Base-by-base conservation (phyloP, 2,888 invertebrate species). In the Noctua comes region DNA sequence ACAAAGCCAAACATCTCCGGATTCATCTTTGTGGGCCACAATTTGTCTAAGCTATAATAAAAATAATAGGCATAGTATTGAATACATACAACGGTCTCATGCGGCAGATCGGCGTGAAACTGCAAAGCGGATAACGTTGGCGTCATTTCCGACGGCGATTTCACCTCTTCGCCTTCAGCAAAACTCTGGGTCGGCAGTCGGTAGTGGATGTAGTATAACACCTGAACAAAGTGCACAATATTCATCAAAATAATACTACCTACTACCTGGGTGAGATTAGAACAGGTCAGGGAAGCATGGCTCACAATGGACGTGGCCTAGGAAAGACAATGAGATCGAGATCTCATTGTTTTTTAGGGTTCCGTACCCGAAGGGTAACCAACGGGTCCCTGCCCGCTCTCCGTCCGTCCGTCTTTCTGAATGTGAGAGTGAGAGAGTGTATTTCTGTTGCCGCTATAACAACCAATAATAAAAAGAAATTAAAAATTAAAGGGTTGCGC, bases 71-170 rank as follows among this genome's bases (percentile, higher is more conserved):
- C 5, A n/a, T 48, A 79, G 3, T 31, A 68, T 36, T 1, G 16
- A 71, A 71, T 80, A 83, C 88, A 77, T 89, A 89, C 88, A 78
- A 89, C 98, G 84, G 98, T 98, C 94, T 99, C 99, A 86, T 98
- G 98, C 0, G 98, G 99, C 89, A 98, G 96, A 92, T 98, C 98
- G 66, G 98, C 98, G 91, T 99, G 98, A 93, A 99, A 99, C 93
- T 99, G 99, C 77, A 98, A 97, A 24, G 98, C 98, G 13, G 98
- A 98, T 16, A 99, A 95, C 2, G 94, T 94, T 0, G 98, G 98
- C 69, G 98, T 98, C 74, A 97, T 94, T 88, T 97, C 97, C n/a
- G 96, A 95, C 57, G 97, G 97, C 68, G 96, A 95, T 89, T 96
- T 95, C 74, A 95, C 95, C 79, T 97, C 97, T 82, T 97, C 97